phyloP scores from a whole-genome alignment of 2,888 invertebrate genomes.

The Sclerodermus sp. region DNA sequence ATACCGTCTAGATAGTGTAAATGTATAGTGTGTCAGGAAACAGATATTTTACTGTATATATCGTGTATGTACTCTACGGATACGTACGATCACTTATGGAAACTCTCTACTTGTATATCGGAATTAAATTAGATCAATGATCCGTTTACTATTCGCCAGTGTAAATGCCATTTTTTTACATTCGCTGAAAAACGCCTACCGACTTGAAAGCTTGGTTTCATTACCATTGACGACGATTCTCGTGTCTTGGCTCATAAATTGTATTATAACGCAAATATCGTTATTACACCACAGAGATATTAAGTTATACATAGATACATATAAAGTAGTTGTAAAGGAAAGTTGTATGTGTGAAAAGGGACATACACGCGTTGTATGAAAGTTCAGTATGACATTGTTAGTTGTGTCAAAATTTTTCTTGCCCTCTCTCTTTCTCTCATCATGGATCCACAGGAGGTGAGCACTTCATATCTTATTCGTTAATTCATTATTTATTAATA shows the following conservation, averaged over 20 bases:
- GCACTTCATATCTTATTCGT: conserved; percentile 31
- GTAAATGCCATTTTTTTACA: background rate
- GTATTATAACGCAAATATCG: conserved; percentile 20
- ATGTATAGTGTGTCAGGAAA: conserved; percentile 32
- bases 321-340: background rate
- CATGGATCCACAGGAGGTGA: conserved; percentile 60
- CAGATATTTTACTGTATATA: conserved; percentile 42
- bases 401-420: conserved; percentile 60
- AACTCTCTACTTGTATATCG: conserved; percentile 18
- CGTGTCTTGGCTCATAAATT: conserved; percentile 29
- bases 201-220: conserved; percentile 19
- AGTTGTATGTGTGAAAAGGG: conserved; percentile 15
- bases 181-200: conserved; percentile 15
- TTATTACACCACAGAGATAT: conserved; percentile 9
- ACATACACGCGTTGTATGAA: conserved; percentile 23
- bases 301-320: too few species aligned
- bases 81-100: conserved; percentile 14
- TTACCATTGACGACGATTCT: conserved; percentile 20
- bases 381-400: conserved; percentile 58
- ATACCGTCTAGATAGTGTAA: conserved; percentile 43
- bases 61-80: conserved; percentile 25
- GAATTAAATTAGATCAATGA: background rate
- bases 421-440: conserved; percentile 50
- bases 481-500: background rate
- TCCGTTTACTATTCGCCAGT: background rate